Base-by-base conservation (phyloP, 2,888 invertebrate species). In the Hemistola chrysoprasaria region DNA sequence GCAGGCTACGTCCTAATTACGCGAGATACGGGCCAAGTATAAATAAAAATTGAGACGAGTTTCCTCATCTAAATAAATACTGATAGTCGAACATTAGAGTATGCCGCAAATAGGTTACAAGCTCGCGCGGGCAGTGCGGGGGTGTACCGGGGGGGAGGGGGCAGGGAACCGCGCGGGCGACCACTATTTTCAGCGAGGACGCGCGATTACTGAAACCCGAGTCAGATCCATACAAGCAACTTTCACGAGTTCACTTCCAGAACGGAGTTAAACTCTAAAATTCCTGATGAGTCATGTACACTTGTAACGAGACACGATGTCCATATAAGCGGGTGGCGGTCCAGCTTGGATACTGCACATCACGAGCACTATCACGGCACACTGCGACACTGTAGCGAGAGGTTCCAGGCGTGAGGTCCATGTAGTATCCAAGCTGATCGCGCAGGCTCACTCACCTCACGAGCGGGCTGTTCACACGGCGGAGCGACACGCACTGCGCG, bases 401-500 rank as follows among this genome's bases (percentile, higher is more conserved):
- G 54, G 47, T 56, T 56, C 54, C 53, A 35, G 51, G 3, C 36
- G 24, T 44, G 50, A 45, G 37, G 11, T 27, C 22, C 38, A 65
- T 71, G 69, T 69, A 71, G 78, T 79, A 79, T 77, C 78, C 78
- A 75, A 72, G 65, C 74, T 70, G 65, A 65, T 51, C 23, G 57
- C 58, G 55, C 60, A 56, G 45, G 54, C 58, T 59, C 61, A 78
- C 81, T 80, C 80, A 87, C 87, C 87, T 86, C 84, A 77, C 80
- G 79, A 73, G 78, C 87, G 86, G 81, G 87, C 80, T 87, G 74
- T 87, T 86, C 80, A 79, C 77, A 82, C 87, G 88, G 88, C 88
- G 88, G 88, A 88, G 88, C 88, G 88, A 79, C 88, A 79, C 87
- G 87, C 87, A 88, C 87, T 87, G 86, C 79, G 78, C 73, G 68